phyloP scores from a whole-genome alignment of 2,888 invertebrate species.

The Allolobophora icterica region DNA sequence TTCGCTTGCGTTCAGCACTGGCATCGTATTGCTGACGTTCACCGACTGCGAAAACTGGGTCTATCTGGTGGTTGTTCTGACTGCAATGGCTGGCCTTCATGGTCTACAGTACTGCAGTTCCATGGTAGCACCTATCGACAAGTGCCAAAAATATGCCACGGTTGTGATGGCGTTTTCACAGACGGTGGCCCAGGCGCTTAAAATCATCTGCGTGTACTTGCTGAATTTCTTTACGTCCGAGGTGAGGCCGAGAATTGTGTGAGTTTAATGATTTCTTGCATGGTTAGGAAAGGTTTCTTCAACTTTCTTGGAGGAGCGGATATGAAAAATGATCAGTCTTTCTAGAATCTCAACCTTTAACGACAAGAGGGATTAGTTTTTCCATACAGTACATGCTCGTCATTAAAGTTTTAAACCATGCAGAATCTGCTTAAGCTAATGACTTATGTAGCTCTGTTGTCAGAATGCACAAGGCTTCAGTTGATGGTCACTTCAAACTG shows the following conservation, averaged over 20 bases:
- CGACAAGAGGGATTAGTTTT: too few relatives aligned
- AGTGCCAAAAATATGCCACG: background rate
- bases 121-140: constrained; percentile 7
- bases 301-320: background rate
- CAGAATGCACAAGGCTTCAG: too few relatives aligned
- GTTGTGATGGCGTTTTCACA: background rate
- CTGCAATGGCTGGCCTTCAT: background rate
- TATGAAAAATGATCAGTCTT: too few relatives aligned
- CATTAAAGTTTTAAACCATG: too few relatives aligned
- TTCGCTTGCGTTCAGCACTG: constrained; percentile 22
- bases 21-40: constrained; percentile 12
- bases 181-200: background rate
- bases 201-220: background rate
- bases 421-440: too few relatives aligned
- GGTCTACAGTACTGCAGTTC: background rate
- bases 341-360: too few relatives aligned
- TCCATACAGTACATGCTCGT: too few relatives aligned
- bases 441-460: too few relatives aligned
- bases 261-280: background rate
- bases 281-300: background rate
- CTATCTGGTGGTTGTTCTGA: background rate
- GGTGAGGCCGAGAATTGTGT: background rate
- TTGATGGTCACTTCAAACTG: too few relatives aligned
- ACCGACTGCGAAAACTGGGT: background rate
- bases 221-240: background rate